Conservation (phyloP, 2,113 vertebrate genomes). For the Gracilinanus agilis region DNA sequence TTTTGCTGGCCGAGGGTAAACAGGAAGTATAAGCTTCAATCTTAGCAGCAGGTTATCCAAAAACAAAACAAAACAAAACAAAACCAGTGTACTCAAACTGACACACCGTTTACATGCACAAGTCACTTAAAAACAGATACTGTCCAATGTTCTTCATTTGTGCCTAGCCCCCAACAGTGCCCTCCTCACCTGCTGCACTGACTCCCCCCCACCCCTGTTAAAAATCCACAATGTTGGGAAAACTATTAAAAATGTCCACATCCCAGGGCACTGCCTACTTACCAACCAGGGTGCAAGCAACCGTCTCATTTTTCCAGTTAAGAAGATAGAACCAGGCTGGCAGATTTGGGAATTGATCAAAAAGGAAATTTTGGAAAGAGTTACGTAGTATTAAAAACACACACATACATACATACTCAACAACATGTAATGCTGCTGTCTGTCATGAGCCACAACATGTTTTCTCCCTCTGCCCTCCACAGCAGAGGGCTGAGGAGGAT, state of each 20-base stretch:
- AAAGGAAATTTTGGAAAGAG: constrained; percentile 87
- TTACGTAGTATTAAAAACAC: constrained; percentile 83
- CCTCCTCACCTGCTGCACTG: constrained; percentile 71
- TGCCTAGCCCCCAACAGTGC: constrained; percentile 62
- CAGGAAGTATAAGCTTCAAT: constrained; percentile 83
- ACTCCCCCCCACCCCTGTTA: constrained; percentile 67
- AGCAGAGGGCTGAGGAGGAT: constrained; percentile 82
- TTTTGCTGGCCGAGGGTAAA: constrained; percentile 78
- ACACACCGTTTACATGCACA: constrained; percentile 60
- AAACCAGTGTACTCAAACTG: constrained; percentile 74
- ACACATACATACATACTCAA: constrained; percentile 55
- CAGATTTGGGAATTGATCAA: constrained; percentile 89
- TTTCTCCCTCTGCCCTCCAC: constrained; percentile 85
- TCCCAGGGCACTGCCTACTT: constrained; percentile 88
- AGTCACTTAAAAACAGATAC: constrained; percentile 77
- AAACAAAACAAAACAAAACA: constrained; percentile 38
- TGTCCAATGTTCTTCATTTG: constrained; percentile 73
- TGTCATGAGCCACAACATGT: constrained; percentile 86
- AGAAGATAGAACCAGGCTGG: constrained; percentile 88
- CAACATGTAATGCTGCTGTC: constrained; percentile 83
- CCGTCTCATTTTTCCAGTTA: constrained; percentile 88
- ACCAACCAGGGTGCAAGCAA: constrained; percentile 87
- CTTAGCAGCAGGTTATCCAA: constrained; percentile 79
- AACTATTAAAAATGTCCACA: constrained; percentile 84
- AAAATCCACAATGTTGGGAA: constrained; percentile 81